These are phyloP conservation scores for Drosophila sulfurigaster DNA, from an alignment of 1,140 invertebrate genomes.

Conservation along the genomic window DNA sequence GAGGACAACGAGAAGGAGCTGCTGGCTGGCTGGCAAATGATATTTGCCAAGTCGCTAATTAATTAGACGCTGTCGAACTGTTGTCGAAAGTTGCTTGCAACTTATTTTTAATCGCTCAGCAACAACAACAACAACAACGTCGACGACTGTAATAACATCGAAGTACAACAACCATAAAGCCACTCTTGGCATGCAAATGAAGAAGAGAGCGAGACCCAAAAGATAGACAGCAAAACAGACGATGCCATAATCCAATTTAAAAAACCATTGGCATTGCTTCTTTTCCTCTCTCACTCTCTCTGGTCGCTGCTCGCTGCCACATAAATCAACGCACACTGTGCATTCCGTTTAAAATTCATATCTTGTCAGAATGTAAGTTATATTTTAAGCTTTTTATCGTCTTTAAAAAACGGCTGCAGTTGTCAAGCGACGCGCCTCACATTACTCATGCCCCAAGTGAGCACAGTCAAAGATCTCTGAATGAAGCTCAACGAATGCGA, in stretches of 20 bases:
- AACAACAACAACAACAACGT: slow-evolving; percentile 6
- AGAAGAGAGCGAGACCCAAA: slow-evolving; percentile 2
- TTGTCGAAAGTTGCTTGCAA: slow-evolving; percentile 31
- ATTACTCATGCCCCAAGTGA: slow-evolving; percentile 67
- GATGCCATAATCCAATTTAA: slow-evolving; percentile 77
- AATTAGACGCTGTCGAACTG: slow-evolving; percentile 54
- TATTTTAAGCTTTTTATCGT: slow-evolving; percentile 82
- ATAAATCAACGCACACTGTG: slow-evolving; percentile 66
- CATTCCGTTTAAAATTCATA: slow-evolving; percentile 78
- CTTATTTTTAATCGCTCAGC: slow-evolving; percentile 53
- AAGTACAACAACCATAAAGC: background rate
- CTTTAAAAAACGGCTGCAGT: slow-evolving; percentile 68
- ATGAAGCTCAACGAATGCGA: slow-evolving; percentile 28
- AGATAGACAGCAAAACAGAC: slow-evolving; percentile 30
- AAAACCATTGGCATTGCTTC: slow-evolving; percentile 58
- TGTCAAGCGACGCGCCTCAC: slow-evolving; percentile 52
- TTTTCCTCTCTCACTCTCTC: slow-evolving; percentile 26
- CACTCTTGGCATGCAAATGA: slow-evolving; percentile 63
- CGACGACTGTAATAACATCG: too few species aligned
- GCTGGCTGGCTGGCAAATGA: slow-evolving; percentile 12
- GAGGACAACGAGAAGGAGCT: background rate
- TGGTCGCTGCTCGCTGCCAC: slow-evolving; percentile 6
- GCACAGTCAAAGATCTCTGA: slow-evolving; percentile 25
- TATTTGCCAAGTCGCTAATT: slow-evolving; percentile 62
- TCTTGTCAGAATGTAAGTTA: slow-evolving; percentile 80